Evolutionary conservation across 2,797 vertebrate species (phyloP), one percentile per base, ranked within the genome.

Genomic region (Amphiprion clarkii): DNA sequence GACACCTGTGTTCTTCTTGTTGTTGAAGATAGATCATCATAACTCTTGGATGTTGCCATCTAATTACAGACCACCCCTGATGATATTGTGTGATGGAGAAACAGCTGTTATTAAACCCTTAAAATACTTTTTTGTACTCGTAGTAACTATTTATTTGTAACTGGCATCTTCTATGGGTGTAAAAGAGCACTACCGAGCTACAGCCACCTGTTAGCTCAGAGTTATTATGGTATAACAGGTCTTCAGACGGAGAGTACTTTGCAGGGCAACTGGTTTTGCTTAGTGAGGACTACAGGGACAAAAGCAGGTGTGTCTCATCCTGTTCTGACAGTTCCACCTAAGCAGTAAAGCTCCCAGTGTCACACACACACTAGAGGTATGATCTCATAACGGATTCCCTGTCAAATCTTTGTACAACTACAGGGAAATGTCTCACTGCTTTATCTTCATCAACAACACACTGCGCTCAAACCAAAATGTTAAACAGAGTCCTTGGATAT

Each of bases 271-370:
- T 65, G 72, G 48, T 79, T 83, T 55, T 39, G 29, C 61, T 88
- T 83, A 79, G 71, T 51, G 72, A 76, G 63, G 75, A 83, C 79
- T 61, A 67, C 60, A 55, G 71, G 72, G 71, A 86, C 58, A 65
- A 77, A 72, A 73, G 86, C 85, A 86, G 81, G 84, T 85, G 76
- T 71, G 62, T 83, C 67, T 84, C 69, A 79, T 86, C 75, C 46
- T 49, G 71, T 83, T 49, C 53, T 86, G 81, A 87, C 82, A 89
- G 79, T n/a, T 83, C 49, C 13, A 58, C 42, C 63, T 52, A 36
- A 63, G 67, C 40, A 60, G 55, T 44, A 54, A 67, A 19, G 51
- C 69, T 62, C 46, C 11, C 33, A 25, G 17, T 60, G 19, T 71
- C 23, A 64, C 12, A 72, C 40, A 57, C 25, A 61, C 9, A 60